Conservation (phyloP, 2,888 invertebrate species). For the Hypolimnas misippus region DNA sequence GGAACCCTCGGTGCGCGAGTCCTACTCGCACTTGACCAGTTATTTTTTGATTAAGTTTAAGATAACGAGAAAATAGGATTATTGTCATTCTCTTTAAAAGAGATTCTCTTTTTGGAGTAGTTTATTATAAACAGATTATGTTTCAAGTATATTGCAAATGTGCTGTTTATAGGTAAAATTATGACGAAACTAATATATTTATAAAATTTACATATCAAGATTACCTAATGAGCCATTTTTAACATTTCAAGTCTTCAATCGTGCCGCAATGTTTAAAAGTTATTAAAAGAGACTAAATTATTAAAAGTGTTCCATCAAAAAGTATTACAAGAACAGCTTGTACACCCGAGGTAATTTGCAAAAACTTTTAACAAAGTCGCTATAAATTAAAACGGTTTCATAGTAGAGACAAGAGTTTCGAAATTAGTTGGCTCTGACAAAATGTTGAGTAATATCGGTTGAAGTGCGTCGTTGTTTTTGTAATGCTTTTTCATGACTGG, state of each 20-base stretch:
- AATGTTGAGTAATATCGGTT: constrained; percentile 72
- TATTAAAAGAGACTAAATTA: neutral
- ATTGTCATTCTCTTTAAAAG: too few relatives aligned
- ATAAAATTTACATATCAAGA: too few relatives aligned
- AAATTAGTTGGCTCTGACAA: constrained; percentile 71
- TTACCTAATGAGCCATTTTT: too few relatives aligned
- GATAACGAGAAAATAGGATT: too few relatives aligned
- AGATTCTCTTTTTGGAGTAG: too few relatives aligned
- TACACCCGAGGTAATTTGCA: constrained; percentile 24
- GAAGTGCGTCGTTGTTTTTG: constrained; percentile 79
- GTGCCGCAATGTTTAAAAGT: neutral
- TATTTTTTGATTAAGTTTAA: too few relatives aligned
- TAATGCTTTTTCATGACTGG: constrained; percentile 79
- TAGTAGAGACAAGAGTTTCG: constrained; percentile 46
- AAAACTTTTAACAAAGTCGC: constrained; percentile 21
- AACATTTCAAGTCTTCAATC: neutral
- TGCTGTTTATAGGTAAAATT: too few relatives aligned
- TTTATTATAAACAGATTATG: too few relatives aligned
- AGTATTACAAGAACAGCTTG: constrained; percentile 21
- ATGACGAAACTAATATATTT: too few relatives aligned
- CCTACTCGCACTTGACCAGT: too few relatives aligned
- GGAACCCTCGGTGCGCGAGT: too few relatives aligned
- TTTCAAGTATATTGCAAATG: too few relatives aligned
- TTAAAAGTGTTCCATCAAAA: constrained; percentile 10
- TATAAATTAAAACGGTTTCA: constrained; percentile 22